Percentiles rank a stretch among this genome's conserved stretches.
These are phyloP conservation scores for Eclectus roratus DNA, from an alignment of 2,113 vertebrate genomes.

Conservation along the genomic window DNA sequence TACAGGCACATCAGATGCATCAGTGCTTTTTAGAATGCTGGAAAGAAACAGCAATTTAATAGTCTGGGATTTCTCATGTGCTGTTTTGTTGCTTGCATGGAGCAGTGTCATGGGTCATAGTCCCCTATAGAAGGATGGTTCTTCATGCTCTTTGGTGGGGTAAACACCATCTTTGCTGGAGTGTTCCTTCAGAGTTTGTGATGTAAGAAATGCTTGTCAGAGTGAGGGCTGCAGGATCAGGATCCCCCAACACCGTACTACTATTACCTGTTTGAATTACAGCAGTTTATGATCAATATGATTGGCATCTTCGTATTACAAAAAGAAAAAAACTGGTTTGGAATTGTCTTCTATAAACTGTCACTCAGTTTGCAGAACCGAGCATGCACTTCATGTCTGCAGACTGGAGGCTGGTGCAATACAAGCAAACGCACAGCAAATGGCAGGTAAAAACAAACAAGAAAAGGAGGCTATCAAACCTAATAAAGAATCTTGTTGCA, in stretches of 20 bases:
- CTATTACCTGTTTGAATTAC: neutral
- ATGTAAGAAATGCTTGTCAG: neutral
- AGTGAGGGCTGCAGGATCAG: neutral
- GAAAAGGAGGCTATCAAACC: neutral
- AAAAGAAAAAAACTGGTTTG: neutral
- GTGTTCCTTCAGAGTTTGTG: neutral
- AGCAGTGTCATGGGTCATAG: neutral
- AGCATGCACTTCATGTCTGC: neutral
- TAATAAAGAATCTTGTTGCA: conserved; percentile 1
- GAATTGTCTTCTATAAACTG: neutral
- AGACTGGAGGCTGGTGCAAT: neutral
- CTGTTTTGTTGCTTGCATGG: neutral
- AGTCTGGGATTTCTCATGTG: neutral
- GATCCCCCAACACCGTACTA: neutral
- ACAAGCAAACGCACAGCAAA: neutral
- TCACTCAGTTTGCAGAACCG: neutral
- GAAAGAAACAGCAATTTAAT: neutral
- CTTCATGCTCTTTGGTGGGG: neutral
- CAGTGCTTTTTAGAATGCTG: neutral
- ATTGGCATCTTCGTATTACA: neutral
- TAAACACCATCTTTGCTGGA: neutral
- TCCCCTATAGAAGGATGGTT: neutral
- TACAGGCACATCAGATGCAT: neutral
- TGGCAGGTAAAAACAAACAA: conserved; percentile 10
- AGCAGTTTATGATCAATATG: neutral